Base-by-base conservation (phyloP, 2,888 invertebrate genomes). In the Xylophagus ater region DNA sequence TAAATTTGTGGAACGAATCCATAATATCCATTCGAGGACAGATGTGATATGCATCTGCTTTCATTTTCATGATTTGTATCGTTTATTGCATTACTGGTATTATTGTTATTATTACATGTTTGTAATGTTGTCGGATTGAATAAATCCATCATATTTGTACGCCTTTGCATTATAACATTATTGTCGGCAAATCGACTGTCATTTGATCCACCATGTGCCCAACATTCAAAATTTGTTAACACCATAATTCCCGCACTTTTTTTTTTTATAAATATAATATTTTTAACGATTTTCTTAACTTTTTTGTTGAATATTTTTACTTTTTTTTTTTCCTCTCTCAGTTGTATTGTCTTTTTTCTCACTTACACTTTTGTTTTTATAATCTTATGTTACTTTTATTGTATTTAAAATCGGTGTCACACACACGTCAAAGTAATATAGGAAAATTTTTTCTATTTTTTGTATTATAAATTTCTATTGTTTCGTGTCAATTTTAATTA, bases 171-270 rank as follows among this genome's bases (percentile, higher is more conserved):
- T 25, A 35, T 30, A 13, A 19, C 19, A 40, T 40, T 20, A 9
- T n/a, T 29, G 4, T 12, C 6, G 5, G 14, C 12, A 7, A 32
- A 10, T 13, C 31, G 10, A 9, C 31, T 19, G 7, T 31, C 40
- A 8, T 23, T 25, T 18, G 35, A 29, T 9, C 49, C 56, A 39
- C 57, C 58, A 50, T 58, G 53, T 47, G 60, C 60, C 60, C 61
- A 60, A 45, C 55, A 57, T 50, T 60, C 61, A 42, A 58, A 56
- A 53, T 57, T 60, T 17, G 59, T 61, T 44, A 60, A 51, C 39
- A 60, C 60, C 60, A 60, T 60, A n/a, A n/a, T n/a, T n/a, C n/a
- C n/a, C n/a, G n/a, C n/a, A n/a, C n/a, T n/a, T n/a, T n/a, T n/a
- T n/a, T n/a, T n/a, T n/a, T n/a, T n/a, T n/a, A n/a, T n/a, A n/a